These are phyloP conservation scores for Microcebus ravelobensis DNA, from an alignment of 2,113 vertebrate genomes.

Conservation along the genomic window DNA sequence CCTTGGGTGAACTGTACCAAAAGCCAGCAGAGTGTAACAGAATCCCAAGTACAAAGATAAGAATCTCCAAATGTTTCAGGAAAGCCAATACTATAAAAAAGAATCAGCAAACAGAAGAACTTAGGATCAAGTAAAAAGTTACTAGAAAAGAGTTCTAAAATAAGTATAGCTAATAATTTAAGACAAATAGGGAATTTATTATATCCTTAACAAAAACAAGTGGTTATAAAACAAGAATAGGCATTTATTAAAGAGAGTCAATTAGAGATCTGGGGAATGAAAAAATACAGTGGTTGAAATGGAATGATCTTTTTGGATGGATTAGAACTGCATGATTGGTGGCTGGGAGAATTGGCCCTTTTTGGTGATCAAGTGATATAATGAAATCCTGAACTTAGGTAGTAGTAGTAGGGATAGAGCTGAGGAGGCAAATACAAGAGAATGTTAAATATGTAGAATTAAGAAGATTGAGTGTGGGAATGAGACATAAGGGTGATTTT, in stretches of 20 bases:
- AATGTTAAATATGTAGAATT: conserved; percentile 29
- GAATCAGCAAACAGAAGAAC: conserved; percentile 41
- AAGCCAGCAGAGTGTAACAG: conserved; percentile 25
- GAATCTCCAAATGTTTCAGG: conserved; percentile 39
- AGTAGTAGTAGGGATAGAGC: not conserved
- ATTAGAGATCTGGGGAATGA: not conserved
- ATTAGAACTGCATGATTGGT: not conserved
- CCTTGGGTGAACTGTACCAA: not conserved
- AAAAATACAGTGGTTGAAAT: conserved; percentile 24
- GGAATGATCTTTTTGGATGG: not conserved
- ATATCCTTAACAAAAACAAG: conserved; percentile 28
- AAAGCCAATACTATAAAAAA: conserved; percentile 21
- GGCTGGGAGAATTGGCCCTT: not conserved
- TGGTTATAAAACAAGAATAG: conserved; percentile 23
- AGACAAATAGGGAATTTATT: not conserved
- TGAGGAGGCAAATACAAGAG: not conserved
- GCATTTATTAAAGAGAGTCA: conserved; percentile 9
- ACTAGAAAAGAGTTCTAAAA: conserved; percentile 14
- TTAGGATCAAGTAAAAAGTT: conserved; percentile 27
- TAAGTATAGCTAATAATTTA: conserved; percentile 27
- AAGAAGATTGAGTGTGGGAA: not conserved
- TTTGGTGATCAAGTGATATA: not conserved
- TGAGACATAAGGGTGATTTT: not conserved
- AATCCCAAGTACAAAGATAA: conserved; percentile 34
- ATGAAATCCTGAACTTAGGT: conserved; percentile 12